Base-by-base conservation (phyloP, 2,113 vertebrate species). In the Stictonetta naevosa region DNA sequence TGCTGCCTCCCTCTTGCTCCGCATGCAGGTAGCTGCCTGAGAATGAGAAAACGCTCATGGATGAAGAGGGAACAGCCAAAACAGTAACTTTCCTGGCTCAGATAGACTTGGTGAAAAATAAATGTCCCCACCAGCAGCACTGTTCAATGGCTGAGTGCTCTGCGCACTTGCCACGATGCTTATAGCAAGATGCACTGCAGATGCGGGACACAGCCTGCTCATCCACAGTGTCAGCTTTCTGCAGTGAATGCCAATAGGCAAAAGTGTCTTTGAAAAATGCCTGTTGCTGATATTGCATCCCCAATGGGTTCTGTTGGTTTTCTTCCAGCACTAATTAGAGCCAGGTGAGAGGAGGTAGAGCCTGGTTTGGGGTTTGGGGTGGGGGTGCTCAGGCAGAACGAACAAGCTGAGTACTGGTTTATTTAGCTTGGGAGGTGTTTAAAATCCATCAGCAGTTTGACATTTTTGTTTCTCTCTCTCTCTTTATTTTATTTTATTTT, bases 1-100 rank as follows among this genome's bases (percentile, higher is more conserved):
- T 95, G 93, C 88, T 92, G 75, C 95, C 94, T 96, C 96, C 97
- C 96, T 95, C 95, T 92, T 96, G 76, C 92, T 92, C 53, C 8
- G 6, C 12, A 89, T 17, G 18, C 94, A 97, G 94, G 96, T 96
- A 94, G 83, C 85, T 94, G 90, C 86, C 66, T 72, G 64, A 50
- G 88, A 68, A 83, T 71, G 85, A 93, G 89, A 91, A 92, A 90
- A 68, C 64, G 69, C 72, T 94, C 85, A 81, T 18, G 64, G 42
- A 56, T 91, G 91, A 96, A 95, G 63, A 84, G 80, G 92, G 79
- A 91, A 90, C 64, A 88, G 88, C 83, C 93, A 93, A 86, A 95
- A 68, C 69, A 93, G 76, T 58, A 75, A 96, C 74, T 95, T 97
- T 96, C 82, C 94, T 96, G 96, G 96, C 96, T 92, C 46, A 75